phyloP scores from a whole-genome alignment of 2,113 vertebrate genomes.

The Candoia aspera region DNA sequence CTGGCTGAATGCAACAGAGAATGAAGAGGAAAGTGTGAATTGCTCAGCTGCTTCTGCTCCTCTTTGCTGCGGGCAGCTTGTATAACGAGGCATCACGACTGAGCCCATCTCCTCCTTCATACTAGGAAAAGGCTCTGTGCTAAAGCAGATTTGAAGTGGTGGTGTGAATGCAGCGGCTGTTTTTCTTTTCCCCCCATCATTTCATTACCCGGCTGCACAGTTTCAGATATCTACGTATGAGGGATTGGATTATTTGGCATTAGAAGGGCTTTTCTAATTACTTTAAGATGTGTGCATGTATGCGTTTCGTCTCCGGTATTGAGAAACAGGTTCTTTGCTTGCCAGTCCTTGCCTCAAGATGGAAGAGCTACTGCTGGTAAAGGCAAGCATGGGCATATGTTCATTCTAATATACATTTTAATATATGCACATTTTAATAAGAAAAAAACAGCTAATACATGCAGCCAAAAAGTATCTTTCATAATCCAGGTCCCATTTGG shows the following conservation, averaged over 20 bases:
- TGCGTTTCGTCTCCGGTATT: background rate
- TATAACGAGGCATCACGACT: slow-evolving; percentile 8
- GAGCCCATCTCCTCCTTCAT: background rate
- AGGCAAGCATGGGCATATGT: background rate
- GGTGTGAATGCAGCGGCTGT: background rate
- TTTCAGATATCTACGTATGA: background rate
- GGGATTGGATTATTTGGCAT: background rate
- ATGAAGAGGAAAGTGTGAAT: slow-evolving; percentile 26
- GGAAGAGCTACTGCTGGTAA: background rate
- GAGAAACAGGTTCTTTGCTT: too few relatives aligned
- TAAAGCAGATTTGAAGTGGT: background rate
- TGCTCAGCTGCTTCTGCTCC: slow-evolving; percentile 30
- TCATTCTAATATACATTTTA: background rate
- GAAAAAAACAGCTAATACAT: background rate
- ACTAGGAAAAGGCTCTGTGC: background rate
- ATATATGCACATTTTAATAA: background rate
- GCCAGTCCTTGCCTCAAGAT: background rate
- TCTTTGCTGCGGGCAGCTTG: slow-evolving; percentile 2
- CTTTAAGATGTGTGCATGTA: background rate
- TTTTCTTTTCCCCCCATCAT: background rate
- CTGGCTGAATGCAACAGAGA: background rate
- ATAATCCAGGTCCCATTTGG: background rate
- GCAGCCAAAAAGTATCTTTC: background rate
- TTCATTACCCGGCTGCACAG: background rate
- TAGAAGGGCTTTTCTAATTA: background rate